Base-by-base conservation (phyloP, 2,888 invertebrate genomes). In the Trichopoda pennipes region DNA sequence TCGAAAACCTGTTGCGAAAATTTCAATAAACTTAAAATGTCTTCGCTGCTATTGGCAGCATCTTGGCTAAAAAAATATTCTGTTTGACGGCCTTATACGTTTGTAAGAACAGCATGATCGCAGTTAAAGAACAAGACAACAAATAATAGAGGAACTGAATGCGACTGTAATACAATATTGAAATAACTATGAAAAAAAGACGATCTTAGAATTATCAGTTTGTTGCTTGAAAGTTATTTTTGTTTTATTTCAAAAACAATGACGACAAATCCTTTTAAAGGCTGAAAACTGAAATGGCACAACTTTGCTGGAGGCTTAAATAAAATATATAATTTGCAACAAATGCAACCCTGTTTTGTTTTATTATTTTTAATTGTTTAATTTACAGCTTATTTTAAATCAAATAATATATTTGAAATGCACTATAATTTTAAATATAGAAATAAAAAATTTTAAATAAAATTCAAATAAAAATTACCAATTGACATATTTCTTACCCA, bases 1-100 rank as follows among this genome's bases (percentile, higher is more conserved):
- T 21, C 19, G 3, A 60, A 69, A 80, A 77, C 76, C 73, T 81
- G 81, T 77, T 81, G 42, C 60, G 63, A 68, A 63, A 72, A 63
- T 68, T 55, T 38, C 76, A 73, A 72, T 81, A 76, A 68, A 55
- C 68, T 60, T 49, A 61, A 80, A 76, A 61, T 76, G 75, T 80
- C 58, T 61, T 66, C 55, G 69, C 28, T 16, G 55, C 51, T 19
- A 19, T 28, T 38, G 64, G 51, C 64, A 19, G 32, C 21, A 53
- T 56, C 32, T 56, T 70, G 61, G 12, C 21, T 63, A 51, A 35
- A 76, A 72, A 60, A 17, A 75, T 60, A 17, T 21, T 60, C 63
- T 70, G 70, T 60, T 19, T 66, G 55, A 19, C 35, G 4, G 53
- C n/a, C 42, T 58, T 38, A 35, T 35, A 7, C 21, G 28, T 49